These are phyloP conservation scores for Ormyrus rosae DNA, from an alignment of 2,888 invertebrate genomes.

Conservation along the genomic window DNA sequence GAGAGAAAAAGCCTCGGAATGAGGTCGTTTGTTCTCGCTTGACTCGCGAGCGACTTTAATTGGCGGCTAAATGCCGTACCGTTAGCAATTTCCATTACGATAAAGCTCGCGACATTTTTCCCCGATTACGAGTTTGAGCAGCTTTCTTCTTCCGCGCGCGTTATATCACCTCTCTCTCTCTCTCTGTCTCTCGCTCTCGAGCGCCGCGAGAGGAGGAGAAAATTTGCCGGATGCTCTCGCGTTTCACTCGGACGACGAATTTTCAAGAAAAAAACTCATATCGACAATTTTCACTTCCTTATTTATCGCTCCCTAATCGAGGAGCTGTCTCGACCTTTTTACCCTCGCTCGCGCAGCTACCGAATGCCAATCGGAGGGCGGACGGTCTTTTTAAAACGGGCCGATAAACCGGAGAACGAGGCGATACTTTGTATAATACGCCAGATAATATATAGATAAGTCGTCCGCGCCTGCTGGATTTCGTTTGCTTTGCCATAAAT, in stretches of 20 bases:
- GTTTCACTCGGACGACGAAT: constrained; percentile 45
- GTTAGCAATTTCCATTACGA: constrained; percentile 73
- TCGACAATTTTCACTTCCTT: constrained; percentile 49
- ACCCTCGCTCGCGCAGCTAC: not conserved
- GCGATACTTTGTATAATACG: constrained; percentile 13
- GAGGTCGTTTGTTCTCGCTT: constrained; percentile 70
- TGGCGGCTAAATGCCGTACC: constrained; percentile 69
- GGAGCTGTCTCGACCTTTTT: constrained; percentile 1
- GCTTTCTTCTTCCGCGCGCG: constrained; percentile 55
- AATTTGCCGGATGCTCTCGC: constrained; percentile 55
- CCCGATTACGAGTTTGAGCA: constrained; percentile 59
- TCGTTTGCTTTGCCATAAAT: no score
- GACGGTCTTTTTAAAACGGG: no score
- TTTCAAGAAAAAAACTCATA: constrained; percentile 29
- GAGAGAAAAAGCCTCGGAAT: constrained; percentile 65
- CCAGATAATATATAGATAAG: not conserved
- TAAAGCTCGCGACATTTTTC: constrained; percentile 67
- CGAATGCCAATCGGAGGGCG: not conserved
- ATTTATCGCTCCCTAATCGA: constrained; percentile 44
- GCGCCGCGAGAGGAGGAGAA: constrained; percentile 1
- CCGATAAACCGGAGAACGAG: not conserved
- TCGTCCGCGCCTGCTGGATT: no score
- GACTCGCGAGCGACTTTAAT: constrained; percentile 66
- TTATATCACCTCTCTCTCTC: constrained; percentile 14
- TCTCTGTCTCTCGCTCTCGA: constrained; percentile 2